Percentiles rank a stretch among this genome's conserved stretches.
Evolutionary conservation across 2,888 invertebrate species (phyloP).

Genomic region (Scaptomyza caliginosa): DNA sequence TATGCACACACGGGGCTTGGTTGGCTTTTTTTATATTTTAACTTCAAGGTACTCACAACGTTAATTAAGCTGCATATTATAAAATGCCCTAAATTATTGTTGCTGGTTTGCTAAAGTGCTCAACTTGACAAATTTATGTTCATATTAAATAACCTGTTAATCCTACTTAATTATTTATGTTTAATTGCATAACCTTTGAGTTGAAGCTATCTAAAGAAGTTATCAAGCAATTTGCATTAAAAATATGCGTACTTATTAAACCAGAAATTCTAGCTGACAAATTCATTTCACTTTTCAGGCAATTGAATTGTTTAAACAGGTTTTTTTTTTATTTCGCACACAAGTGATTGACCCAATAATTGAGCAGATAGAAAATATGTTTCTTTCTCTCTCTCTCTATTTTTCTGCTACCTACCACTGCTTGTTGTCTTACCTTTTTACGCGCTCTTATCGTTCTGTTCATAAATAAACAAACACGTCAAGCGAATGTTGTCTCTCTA

Average conservation of each 20-base stretch:
- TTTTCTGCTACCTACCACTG: too few relatives aligned
- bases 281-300: constrained; percentile 19
- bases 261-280: constrained; percentile 17
- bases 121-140: constrained; percentile 4
- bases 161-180: not conserved
- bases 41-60: constrained; percentile 11
- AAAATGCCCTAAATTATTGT: constrained; percentile 11
- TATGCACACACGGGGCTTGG: not conserved
- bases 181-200: not conserved
- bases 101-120: not conserved
- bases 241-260: not conserved
- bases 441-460: constrained; percentile 15
- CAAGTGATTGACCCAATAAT: not conserved
- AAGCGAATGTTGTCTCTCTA: constrained; percentile 14
- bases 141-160: not conserved
- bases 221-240: not conserved
- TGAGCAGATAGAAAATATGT: too few relatives aligned
- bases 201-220: not conserved
- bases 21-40: too few relatives aligned
- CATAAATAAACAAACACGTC: not conserved
- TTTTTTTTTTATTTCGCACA: not conserved
- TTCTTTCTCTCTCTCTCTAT: too few relatives aligned
- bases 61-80: constrained; percentile 20
- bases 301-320: constrained; percentile 17
- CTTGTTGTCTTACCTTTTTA: too few relatives aligned